Conservation (phyloP, 2,113 vertebrate genomes). For the Mormyrus lacerda region DNA sequence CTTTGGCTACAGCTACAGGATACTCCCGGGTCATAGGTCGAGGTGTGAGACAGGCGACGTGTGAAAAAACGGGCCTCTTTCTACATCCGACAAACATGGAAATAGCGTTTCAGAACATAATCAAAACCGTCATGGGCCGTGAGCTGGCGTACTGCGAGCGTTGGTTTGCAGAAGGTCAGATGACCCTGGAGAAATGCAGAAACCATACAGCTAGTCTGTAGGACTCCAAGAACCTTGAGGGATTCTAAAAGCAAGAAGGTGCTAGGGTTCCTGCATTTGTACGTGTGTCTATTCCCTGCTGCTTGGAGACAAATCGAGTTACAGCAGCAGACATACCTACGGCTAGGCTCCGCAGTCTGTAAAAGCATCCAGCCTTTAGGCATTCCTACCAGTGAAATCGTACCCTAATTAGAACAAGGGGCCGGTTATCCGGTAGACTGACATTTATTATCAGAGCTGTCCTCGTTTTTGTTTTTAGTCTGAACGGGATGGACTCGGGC, state of each 20-base stretch:
- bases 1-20: background rate
- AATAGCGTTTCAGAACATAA: background rate
- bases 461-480: constrained; percentile 1
- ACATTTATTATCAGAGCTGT: background rate
- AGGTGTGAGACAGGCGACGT: background rate
- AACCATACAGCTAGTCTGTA: background rate
- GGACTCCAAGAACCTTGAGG: background rate
- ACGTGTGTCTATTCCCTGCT: constrained; percentile 24
- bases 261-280: background rate
- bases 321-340: background rate
- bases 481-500: constrained; percentile 9
- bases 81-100: background rate
- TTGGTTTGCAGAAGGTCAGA: background rate
- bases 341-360: background rate
- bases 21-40: background rate
- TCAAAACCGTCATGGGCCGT: background rate
- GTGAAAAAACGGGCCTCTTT: background rate
- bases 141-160: background rate
- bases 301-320: constrained; percentile 29
- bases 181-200: background rate
- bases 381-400: background rate
- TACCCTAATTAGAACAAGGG: background rate
- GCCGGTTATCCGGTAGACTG: background rate
- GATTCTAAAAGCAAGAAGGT: background rate
- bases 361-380: background rate